phyloP scores from a whole-genome alignment of 2,888 invertebrate genomes.

The Hesperia comma region DNA sequence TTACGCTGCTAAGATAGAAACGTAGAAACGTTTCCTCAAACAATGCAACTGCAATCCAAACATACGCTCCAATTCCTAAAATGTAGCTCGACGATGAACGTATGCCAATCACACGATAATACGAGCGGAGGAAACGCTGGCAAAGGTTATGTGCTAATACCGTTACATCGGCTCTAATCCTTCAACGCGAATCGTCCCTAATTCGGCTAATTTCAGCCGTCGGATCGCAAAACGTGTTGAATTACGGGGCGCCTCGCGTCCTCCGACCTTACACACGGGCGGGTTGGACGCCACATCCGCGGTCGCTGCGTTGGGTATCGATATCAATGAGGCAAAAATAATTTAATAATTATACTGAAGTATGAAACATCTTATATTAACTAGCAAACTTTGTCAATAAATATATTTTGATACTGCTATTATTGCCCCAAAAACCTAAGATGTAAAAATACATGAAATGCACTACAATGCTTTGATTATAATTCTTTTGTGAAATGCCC shows the following conservation, averaged over 20 bases:
- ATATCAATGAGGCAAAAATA: too few species aligned
- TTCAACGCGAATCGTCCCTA: slow-evolving; percentile 41
- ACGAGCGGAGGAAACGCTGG: slow-evolving; percentile 1
- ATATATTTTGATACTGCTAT: too few species aligned
- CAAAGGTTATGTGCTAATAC: slow-evolving; percentile 32
- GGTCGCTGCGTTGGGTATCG: too few species aligned
- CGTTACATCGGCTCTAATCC: slow-evolving; percentile 41
- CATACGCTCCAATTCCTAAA: slow-evolving; percentile 14
- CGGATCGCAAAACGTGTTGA: slow-evolving; percentile 59
- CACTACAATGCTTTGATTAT: too few species aligned
- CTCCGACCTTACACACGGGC: slow-evolving; percentile 39
- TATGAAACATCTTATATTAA: too few species aligned
- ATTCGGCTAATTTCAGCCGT: slow-evolving; percentile 60
- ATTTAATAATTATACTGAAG: too few species aligned
- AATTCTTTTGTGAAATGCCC: too few species aligned
- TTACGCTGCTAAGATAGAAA: slow-evolving; percentile 6
- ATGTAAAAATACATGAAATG: too few species aligned
- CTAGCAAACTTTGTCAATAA: too few species aligned
- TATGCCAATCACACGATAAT: slow-evolving; percentile 22
- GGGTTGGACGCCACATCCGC: slow-evolving; percentile 27
- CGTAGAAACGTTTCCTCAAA: neutral
- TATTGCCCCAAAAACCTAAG: too few species aligned
- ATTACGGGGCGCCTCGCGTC: slow-evolving; percentile 49
- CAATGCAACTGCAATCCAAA: slow-evolving; percentile 14
- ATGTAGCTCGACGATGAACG: neutral